phyloP scores from a whole-genome alignment of 2,113 vertebrate genomes.

The Nothobranchius furzeri region DNA sequence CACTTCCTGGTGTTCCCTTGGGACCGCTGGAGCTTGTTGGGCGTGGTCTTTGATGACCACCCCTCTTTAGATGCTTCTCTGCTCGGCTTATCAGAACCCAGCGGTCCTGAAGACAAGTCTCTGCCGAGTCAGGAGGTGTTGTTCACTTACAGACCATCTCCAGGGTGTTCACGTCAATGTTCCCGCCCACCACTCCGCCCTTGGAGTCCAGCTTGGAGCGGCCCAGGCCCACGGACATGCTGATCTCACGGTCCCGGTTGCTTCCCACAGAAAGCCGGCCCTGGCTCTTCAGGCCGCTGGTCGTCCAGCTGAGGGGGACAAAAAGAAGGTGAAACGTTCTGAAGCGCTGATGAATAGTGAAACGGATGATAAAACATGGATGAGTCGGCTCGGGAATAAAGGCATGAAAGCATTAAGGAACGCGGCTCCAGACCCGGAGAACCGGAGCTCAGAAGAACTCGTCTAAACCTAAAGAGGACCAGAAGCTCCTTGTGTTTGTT shows the following conservation, averaged over 20 bases:
- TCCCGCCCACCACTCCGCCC: conserved; percentile 97
- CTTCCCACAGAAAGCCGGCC: conserved; percentile 96
- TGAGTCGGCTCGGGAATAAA: conserved; percentile 33
- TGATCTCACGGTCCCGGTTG: conserved; percentile 95
- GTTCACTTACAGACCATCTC: conserved; percentile 97
- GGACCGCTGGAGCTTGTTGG: too few species aligned
- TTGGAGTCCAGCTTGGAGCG: conserved; percentile 97
- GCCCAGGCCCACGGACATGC: conserved; percentile 96
- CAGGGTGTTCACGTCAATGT: conserved; percentile 96
- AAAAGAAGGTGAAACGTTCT: conserved; percentile 24
- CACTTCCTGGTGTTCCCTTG: too few species aligned
- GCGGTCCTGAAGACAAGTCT: too few species aligned
- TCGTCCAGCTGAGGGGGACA: conserved; percentile 88
- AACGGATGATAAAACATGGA: conserved; percentile 38
- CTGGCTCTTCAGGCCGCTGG: conserved; percentile 97
- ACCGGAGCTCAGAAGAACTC: too few species aligned
- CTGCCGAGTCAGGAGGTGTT: too few species aligned
- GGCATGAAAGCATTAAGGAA: conserved; percentile 7
- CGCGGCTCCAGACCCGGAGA: background rate
- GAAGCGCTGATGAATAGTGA: conserved; percentile 47
- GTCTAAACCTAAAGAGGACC: too few species aligned
- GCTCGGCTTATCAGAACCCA: too few species aligned
- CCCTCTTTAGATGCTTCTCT: background rate
- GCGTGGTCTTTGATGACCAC: too few species aligned
- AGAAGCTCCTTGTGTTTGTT: background rate